Base-by-base conservation (phyloP, 2,888 invertebrate species). In the Trichogramma evanescens region DNA sequence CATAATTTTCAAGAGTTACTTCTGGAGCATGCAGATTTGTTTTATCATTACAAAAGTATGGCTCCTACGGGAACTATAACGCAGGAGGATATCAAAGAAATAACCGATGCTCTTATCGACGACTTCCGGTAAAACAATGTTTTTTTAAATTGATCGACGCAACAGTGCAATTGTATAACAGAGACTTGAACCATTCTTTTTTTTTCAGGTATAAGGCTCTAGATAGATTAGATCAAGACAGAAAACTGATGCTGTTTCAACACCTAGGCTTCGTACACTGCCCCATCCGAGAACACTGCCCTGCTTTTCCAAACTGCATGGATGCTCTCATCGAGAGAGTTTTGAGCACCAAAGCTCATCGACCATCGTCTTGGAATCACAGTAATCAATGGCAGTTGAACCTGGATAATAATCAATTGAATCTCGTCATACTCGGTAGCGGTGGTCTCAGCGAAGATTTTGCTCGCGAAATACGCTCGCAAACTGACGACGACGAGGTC, bases 211-310 rank as follows among this genome's bases (percentile, higher is more conserved):
- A 95, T 80, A 94, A 95, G 80, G 89, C 93, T 78, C 82, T 98
- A 74, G 93, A 95, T 79, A 86, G 94, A 59, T 84, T 97, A 77
- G 95, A 95, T 80, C 95, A 95, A 79, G 95, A 97, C 74, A 82
- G 98, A 65, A 93, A 95, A 77, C 82, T 95, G 68, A 92, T 97
- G 87, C 82, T 98, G 63, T 91, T 95, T 72, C 95, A 95, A 78
- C 96, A 96, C 79, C 81, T 96, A 50, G 95, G 95, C 61, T 97
- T 97, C 79, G 91, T 96, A 59, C 95, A 96, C 80, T 93, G 93
- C 77, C 95, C 96, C 9, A 92, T 94, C 78, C 82, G 91, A 58
- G 95, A 95, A 78, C 93, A 95, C 76, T 97, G 97, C 75, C 95
- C 95, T 9, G 92, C 94, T 51, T 91, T 86, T 72, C 86, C 89